These are phyloP conservation scores for Sinocyclocheilus grahami DNA, from an alignment of 2,113 vertebrate genomes.

Conservation along the genomic window DNA sequence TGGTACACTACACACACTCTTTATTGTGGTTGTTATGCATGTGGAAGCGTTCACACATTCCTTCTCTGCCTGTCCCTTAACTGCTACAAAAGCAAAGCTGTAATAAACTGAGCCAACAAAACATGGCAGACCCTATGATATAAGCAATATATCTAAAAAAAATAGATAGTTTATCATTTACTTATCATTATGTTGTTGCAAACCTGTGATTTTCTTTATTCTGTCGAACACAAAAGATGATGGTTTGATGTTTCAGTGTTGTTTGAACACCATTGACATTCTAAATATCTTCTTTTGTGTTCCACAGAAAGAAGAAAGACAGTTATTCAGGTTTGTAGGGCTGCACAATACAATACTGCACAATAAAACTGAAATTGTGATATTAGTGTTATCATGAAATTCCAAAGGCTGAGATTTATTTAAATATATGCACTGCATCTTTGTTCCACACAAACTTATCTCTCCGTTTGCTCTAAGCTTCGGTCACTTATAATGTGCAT, in stretches of 20 bases:
- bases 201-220: background rate
- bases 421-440: background rate
- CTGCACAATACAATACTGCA: background rate
- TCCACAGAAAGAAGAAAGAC: background rate
- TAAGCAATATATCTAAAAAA: no score
- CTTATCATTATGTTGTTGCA: background rate
- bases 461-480: background rate
- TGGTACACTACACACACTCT: constrained; percentile 67
- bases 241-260: background rate
- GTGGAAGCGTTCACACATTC: constrained; percentile 74
- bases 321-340: background rate
- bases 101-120: background rate
- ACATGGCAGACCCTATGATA: background rate
- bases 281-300: background rate
- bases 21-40: constrained; percentile 73
- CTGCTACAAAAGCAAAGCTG: constrained; percentile 18
- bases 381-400: background rate
- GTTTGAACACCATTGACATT: background rate
- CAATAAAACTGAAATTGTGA: background rate
- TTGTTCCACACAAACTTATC: no score
- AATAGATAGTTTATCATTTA: no score
- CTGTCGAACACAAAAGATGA: background rate
- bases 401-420: background rate
- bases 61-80: constrained; percentile 58
- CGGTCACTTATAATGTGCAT: background rate